A percentile compares a stretch with the other conserved stretches of the same genome.
phyloP scores from a whole-genome alignment of 2,888 invertebrate genomes.

The Actias luna region DNA sequence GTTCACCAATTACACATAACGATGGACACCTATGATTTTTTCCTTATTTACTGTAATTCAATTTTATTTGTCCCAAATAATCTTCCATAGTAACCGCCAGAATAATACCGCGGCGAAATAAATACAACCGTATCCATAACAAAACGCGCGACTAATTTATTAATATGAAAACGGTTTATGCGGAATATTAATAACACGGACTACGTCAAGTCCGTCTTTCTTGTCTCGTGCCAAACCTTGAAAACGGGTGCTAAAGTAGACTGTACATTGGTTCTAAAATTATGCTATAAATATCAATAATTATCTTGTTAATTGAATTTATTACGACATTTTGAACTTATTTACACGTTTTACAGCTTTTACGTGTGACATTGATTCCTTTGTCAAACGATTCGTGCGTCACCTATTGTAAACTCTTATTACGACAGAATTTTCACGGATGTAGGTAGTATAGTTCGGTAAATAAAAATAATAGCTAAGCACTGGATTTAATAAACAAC shows the following conservation, averaged over 20 bases:
- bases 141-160: constrained; percentile 5
- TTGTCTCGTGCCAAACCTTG: constrained; percentile 22
- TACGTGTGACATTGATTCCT: too few species aligned
- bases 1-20: not conserved
- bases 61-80: not conserved
- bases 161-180: constrained; percentile 17
- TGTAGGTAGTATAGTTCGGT: too few species aligned
- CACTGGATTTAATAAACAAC: too few species aligned
- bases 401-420: too few species aligned
- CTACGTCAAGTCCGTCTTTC: constrained; percentile 24
- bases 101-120: not conserved
- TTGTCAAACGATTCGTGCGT: too few species aligned
- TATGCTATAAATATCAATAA: not conserved
- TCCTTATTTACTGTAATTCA: not conserved
- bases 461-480: too few species aligned
- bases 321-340: not conserved
- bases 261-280: constrained; percentile 10
- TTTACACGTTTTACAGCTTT: not conserved
- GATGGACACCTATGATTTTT: not conserved
- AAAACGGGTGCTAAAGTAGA: constrained; percentile 17
- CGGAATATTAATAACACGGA: constrained; percentile 24
- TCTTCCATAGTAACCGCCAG: not conserved
- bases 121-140: constrained; percentile 4
- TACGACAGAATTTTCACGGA: too few species aligned
- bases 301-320: not conserved